A percentile compares a stretch with the other conserved stretches of the same genome.
Evolutionary conservation across 2,797 vertebrate genomes (phyloP).

Genomic region (Setipinna tenuifilis): DNA sequence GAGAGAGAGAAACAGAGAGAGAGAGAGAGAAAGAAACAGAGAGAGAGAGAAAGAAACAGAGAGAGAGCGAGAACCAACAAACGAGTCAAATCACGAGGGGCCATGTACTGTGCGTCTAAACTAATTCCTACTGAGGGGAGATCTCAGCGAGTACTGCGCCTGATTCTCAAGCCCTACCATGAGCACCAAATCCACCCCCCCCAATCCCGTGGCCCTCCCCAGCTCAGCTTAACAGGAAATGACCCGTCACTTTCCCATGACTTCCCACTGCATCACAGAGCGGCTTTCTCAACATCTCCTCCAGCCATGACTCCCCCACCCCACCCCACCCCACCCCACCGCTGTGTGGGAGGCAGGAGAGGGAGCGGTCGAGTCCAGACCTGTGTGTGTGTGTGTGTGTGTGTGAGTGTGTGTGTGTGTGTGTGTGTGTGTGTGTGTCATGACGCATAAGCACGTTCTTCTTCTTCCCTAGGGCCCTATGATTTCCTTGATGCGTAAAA

Average conservation of each 20-base stretch:
- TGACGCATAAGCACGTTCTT: not conserved
- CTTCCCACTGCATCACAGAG: not conserved
- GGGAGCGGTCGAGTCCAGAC: too few species aligned
- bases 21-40: not conserved
- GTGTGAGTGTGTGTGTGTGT: too few species aligned
- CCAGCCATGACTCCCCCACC: not conserved
- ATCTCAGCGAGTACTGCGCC: not conserved
- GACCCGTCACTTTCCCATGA: conserved; percentile 9
- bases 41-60: conserved; percentile 23
- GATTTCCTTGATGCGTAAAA: not conserved
- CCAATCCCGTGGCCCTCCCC: not conserved
- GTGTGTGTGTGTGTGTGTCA: not conserved
- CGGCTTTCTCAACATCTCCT: not conserved
- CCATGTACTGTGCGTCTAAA: too few species aligned
- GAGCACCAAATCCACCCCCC: conserved; percentile 19
- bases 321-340: not conserved
- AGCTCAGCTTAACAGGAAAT: not conserved
- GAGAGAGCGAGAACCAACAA: not conserved
- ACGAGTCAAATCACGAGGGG: not conserved
- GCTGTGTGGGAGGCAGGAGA: not conserved
- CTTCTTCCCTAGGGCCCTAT: not conserved
- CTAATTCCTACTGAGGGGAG: not conserved
- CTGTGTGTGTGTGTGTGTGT: too few species aligned
- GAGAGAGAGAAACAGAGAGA: not conserved
- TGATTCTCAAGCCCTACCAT: not conserved